Evolutionary conservation across 2,797 vertebrate species (phyloP).

Genomic region (Macrochelys suwanniensis): DNA sequence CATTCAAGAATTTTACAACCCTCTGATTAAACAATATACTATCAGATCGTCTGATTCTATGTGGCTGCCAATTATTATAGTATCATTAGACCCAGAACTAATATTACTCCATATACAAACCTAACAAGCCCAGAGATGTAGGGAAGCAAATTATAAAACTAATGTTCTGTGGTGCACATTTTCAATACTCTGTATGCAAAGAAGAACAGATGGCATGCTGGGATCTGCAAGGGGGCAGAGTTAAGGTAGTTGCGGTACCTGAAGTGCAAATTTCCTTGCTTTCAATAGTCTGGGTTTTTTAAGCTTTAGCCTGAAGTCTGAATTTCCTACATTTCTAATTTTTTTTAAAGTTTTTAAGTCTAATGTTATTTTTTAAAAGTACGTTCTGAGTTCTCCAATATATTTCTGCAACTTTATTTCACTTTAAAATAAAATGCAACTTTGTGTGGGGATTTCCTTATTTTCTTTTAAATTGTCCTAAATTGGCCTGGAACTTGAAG

Average conservation of each 20-base stretch:
- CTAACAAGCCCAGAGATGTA: background rate
- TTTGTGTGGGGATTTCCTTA: background rate
- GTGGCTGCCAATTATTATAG: background rate
- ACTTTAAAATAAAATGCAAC: background rate
- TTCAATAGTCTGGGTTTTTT: background rate
- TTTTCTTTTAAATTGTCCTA: background rate
- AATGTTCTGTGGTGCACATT: background rate
- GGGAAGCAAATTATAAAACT: background rate
- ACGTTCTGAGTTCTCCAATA: background rate
- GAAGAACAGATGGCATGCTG: background rate
- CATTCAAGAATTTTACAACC: rapidly evolving
- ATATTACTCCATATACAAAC: background rate
- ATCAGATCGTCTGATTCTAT: rapidly evolving
- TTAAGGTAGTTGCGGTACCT: constrained; percentile 33
- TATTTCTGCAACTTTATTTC: background rate
- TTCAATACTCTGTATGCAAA: constrained; percentile 9
- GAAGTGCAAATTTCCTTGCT: constrained; percentile 22
- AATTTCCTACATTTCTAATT: background rate
- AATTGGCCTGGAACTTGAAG: background rate
- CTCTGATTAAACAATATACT: rapidly evolving
- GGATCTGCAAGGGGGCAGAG: constrained; percentile 59
- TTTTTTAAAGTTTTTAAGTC: background rate
- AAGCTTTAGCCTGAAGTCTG: background rate
- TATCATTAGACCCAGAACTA: background rate
- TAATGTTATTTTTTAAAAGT: background rate